Evolutionary conservation across 2,113 vertebrate species (phyloP).

Genomic region (Peromyscus californicus): DNA sequence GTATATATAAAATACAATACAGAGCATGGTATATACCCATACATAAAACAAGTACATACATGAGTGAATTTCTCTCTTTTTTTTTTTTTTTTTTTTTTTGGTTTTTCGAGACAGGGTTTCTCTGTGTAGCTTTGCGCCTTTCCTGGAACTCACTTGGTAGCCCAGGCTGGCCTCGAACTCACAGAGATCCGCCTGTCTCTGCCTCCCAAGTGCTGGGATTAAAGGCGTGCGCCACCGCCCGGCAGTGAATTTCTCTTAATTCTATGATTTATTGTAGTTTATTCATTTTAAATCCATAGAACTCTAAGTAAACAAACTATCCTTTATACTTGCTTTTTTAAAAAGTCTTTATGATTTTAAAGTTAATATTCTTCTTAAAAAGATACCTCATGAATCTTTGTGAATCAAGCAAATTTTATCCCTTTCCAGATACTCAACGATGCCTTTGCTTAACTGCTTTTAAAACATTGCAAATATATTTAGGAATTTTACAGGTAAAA

Average conservation of each 20-base stretch:
- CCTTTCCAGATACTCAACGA: not conserved
- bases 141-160: too few species aligned
- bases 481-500: slow-evolving; percentile 18
- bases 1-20: not conserved
- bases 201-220: too few species aligned
- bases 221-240: too few species aligned
- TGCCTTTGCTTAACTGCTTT: slow-evolving; percentile 19
- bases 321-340: not conserved
- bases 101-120: too few species aligned
- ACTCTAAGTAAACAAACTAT: slow-evolving; percentile 19
- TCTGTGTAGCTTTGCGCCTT: too few species aligned
- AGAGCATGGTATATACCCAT: not conserved
- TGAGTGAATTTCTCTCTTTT: too few species aligned
- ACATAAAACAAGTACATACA: not conserved
- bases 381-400: not conserved
- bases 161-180: too few species aligned
- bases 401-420: slow-evolving; percentile 39
- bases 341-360: not conserved
- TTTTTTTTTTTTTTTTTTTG: too few species aligned
- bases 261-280: not conserved
- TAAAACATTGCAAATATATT: slow-evolving; percentile 16
- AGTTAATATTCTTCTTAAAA: not conserved
- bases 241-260: not conserved
- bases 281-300: slow-evolving; percentile 28
- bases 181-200: too few species aligned